Evolutionary conservation across 2,888 invertebrate species (phyloP), one percentile per base, ranked within the genome.

Genomic region (Hirtodrosophila confusa): DNA sequence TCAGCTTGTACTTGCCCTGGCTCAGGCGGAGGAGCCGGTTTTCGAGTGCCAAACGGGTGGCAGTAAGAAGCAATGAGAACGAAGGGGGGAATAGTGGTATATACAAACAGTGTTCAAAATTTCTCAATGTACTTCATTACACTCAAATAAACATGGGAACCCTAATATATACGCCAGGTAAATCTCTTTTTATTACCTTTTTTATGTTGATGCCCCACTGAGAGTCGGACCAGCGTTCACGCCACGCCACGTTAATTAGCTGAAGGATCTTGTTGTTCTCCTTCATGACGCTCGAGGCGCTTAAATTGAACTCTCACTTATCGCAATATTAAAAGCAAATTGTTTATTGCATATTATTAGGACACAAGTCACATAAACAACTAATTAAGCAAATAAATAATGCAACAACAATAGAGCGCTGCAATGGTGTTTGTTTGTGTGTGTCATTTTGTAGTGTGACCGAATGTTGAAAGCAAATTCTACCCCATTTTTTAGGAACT

Each of bases 191-290:
- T 27, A 2, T 91, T 88, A 95, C 96, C n/a, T 96, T 96, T 93
- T 98, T 98, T 57, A 98, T 97, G 88, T 98, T 97, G 77, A 98
- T 97, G 37, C 98, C 98, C 98, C 98, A 98, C 92, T 97, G 97
- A 43, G 98, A 94, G 91, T 98, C 98, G 1, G 96, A 95, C 98
- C 98, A 98, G 66, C 98, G 93, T 92, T 98, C 98, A 80, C 97
- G 94, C 98, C 98, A 99, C 47, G 98, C 98, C 90, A 90, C 89
- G 31, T 91, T 85, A 51, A 92, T 88, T 70, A 91, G 89, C 56
- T 90, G 80, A 91, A 96, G 95, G 95, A 96, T 96, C 78, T 92
- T 90, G 57, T 83, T 88, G 57, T 82, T 89, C 58, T 91, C 90
- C 78, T 90, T 91, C 91, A 91, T 91, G n/a, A 37, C 58, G 50